These are phyloP conservation scores for Pelochelys cantorii DNA, from an alignment of 2,797 vertebrate species.

Conservation along the genomic window DNA sequence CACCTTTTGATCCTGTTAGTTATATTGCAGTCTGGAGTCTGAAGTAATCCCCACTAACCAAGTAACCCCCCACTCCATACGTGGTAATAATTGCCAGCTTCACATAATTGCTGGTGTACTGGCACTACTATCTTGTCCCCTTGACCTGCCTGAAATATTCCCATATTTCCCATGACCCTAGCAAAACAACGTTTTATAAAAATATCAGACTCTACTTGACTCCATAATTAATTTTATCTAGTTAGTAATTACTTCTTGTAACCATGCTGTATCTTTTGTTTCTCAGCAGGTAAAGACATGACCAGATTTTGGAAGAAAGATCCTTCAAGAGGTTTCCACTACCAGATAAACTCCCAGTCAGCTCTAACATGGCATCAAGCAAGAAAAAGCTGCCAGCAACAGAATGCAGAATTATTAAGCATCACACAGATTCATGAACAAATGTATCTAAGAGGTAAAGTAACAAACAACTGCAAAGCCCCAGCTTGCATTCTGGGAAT, in stretches of 20 bases:
- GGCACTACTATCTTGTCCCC: neutral
- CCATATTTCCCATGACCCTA: neutral
- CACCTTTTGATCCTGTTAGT: neutral
- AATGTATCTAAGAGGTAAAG: slow-evolving; percentile 89
- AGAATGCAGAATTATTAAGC: slow-evolving; percentile 90
- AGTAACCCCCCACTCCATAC: neutral
- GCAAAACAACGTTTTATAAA: neutral
- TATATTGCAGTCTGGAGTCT: neutral
- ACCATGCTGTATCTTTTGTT: neutral
- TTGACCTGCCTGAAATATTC: accelerated
- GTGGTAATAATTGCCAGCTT: neutral
- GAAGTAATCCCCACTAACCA: neutral
- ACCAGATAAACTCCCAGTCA: slow-evolving; percentile 88
- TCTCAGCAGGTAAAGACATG: slow-evolving; percentile 73
- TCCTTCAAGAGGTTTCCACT: slow-evolving; percentile 83
- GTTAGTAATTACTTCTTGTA: neutral
- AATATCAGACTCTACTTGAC: accelerated
- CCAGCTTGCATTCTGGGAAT: neutral
- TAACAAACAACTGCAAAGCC: neutral
- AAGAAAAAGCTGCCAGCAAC: slow-evolving; percentile 92
- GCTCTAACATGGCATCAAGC: slow-evolving; percentile 93
- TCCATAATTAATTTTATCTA: neutral
- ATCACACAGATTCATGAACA: slow-evolving; percentile 91
- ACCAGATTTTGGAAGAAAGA: slow-evolving; percentile 86
- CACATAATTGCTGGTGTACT: neutral